Evolutionary conservation across 1,140 invertebrate genomes (phyloP), one percentile per base, ranked within the genome.

Genomic region (Neodiprion lecontei): DNA sequence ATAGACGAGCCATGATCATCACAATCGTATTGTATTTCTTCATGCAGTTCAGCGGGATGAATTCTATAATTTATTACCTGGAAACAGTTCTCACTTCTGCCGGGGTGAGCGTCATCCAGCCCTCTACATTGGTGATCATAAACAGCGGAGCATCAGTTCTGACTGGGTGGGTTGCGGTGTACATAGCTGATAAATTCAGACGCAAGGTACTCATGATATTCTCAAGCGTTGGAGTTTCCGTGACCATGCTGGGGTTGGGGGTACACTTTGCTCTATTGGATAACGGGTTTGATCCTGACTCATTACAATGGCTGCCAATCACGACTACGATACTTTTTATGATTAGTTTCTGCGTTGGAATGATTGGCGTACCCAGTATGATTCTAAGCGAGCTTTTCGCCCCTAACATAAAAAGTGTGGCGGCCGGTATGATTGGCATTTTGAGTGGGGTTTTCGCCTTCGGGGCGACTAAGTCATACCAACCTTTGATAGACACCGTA

Each of bases 11-110:
- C 12, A 83, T 95, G 5, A 82, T 91, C 9, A 91, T 95, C 61
- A 89, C 92, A 40, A 80, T 93, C 61, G 87, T 91, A 14, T 86
- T 95, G 72, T 93, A 94, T 79, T 88, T 93, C 8, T 92, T 94
- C 28, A 94, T 96, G 83, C 94, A 95, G 81, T 89, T 95, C 49
- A 94, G 91, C 71, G 93, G 95, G 1, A 92, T 94, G n/a, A 93
- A 93, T 70, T 93, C 93, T 1, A 89, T 96, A 23, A 91, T 93
- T 79, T 92, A 93, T 48, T 95, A 95, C 80, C 90, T 93, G 17
- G 92, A 95, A 74, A 91, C 91, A 65, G 95, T 96, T 77, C 91
- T 96, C 76, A 90, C 91, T 12, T 85, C 89, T 61, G 90, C 90
- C 17, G 90, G 91, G 67, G 89, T 90, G 4, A 85, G 75, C 0